Evolutionary conservation across 1,140 invertebrate species (phyloP).

Genomic region (Phymastichus coffea): DNA sequence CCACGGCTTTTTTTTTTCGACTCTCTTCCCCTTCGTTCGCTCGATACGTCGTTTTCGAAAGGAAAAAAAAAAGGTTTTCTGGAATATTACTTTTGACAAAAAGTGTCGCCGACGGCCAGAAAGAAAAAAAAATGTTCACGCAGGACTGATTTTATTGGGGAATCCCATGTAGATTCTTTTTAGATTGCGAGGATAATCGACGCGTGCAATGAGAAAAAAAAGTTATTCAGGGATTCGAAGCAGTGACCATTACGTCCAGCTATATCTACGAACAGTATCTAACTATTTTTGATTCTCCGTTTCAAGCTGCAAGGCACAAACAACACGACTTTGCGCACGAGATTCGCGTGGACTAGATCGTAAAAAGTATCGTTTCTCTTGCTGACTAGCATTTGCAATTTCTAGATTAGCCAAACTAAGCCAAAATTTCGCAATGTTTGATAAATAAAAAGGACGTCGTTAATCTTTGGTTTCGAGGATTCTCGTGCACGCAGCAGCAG

Average conservation of each 20-base stretch:
- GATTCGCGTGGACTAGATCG: constrained; percentile 19
- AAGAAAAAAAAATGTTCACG: too few species aligned
- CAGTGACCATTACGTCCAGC: too few species aligned
- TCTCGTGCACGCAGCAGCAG: background rate
- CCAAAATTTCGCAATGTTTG: background rate
- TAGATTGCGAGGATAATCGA: too few species aligned
- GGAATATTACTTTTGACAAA: background rate
- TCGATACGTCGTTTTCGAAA: constrained; percentile 9
- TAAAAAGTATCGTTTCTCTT: constrained; percentile 22
- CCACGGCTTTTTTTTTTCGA: constrained; percentile 9
- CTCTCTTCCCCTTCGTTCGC: background rate
- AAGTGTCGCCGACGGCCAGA: too few species aligned
- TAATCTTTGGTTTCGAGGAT: constrained; percentile 21
- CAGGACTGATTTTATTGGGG: too few species aligned
- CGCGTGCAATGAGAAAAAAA: too few species aligned
- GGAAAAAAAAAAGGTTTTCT: background rate
- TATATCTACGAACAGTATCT: too few species aligned
- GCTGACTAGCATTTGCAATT: constrained; percentile 26
- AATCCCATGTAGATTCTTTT: too few species aligned
- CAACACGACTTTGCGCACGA: background rate
- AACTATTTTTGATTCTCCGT: constrained; percentile 44
- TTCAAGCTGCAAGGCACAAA: constrained; percentile 53
- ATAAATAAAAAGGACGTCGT: too few species aligned
- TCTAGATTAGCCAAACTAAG: background rate
- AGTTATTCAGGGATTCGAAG: too few species aligned